Evolutionary conservation across 2,113 vertebrate species (phyloP).

Genomic region (cattle (Bos taurus)): DNA sequence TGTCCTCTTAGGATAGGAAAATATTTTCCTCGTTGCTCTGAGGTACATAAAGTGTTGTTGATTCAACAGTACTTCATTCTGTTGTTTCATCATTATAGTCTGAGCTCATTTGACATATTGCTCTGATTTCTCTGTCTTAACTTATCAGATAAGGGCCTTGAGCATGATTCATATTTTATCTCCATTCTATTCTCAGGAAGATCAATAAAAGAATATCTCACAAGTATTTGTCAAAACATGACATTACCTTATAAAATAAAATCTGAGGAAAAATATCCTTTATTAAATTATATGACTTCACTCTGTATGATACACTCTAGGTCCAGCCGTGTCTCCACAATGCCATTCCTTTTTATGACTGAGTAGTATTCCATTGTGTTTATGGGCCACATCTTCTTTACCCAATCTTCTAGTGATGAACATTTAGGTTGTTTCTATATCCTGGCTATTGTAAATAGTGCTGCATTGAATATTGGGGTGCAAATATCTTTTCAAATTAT

Average conservation of each 20-base stretch:
- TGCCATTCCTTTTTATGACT: background rate
- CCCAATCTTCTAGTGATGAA: background rate
- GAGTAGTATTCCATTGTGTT: background rate
- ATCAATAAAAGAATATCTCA: background rate
- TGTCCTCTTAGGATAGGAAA: background rate
- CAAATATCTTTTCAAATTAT: background rate
- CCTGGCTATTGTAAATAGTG: background rate
- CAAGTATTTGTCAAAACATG: background rate
- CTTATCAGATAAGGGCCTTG: background rate
- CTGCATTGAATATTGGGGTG: background rate
- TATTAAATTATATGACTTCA: background rate
- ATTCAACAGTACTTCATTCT: background rate
- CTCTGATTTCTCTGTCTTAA: background rate
- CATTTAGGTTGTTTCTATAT: background rate
- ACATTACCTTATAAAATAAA: background rate
- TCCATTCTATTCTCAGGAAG: background rate
- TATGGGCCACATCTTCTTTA: background rate
- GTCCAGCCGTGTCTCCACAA: background rate
- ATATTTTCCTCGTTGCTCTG: background rate
- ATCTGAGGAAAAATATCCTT: background rate
- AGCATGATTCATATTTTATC: background rate
- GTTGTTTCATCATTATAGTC: background rate
- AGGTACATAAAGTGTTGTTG: background rate
- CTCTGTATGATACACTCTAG: background rate
- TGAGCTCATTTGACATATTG: background rate